phyloP scores from a whole-genome alignment of 2,888 invertebrate species.

The Apantesis nais region DNA sequence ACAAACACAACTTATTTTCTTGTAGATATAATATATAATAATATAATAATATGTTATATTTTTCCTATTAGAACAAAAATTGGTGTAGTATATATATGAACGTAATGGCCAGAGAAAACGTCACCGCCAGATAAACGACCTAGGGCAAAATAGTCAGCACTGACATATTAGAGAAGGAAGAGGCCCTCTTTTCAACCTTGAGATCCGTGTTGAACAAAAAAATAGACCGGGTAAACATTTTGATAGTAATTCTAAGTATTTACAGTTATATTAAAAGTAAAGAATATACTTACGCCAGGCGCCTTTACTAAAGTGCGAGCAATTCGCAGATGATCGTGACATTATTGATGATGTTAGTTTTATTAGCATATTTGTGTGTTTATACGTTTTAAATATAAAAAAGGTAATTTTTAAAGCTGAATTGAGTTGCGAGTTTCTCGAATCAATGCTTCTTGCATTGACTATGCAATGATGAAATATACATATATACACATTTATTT shows the following conservation, averaged over 20 bases:
- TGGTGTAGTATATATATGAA: slow-evolving; percentile 10
- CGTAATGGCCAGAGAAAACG: slow-evolving; percentile 13
- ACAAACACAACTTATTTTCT: not conserved
- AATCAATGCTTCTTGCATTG: too few relatives aligned
- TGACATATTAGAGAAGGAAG: slow-evolving; percentile 22
- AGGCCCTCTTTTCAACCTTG: slow-evolving; percentile 11
- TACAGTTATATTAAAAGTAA: not conserved
- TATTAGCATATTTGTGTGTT: not conserved
- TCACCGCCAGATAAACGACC: slow-evolving; percentile 22
- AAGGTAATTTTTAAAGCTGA: not conserved
- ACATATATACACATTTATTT: too few relatives aligned
- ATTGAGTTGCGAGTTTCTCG: too few relatives aligned
- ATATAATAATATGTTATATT: not conserved
- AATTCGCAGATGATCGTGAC: not conserved
- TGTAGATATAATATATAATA: not conserved
- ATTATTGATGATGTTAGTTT: not conserved
- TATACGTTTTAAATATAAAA: not conserved
- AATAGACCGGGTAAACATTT: slow-evolving; percentile 8
- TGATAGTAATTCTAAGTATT: slow-evolving; percentile 11
- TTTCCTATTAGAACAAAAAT: slow-evolving; percentile 10
- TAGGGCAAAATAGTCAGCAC: slow-evolving; percentile 15
- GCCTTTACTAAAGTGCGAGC: not conserved
- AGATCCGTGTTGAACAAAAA: slow-evolving; percentile 11
- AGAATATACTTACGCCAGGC: not conserved
- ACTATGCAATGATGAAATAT: too few relatives aligned